Evolutionary conservation across 2,888 invertebrate species (phyloP).

Genomic region (Scaptomyza cyrtandrae): DNA sequence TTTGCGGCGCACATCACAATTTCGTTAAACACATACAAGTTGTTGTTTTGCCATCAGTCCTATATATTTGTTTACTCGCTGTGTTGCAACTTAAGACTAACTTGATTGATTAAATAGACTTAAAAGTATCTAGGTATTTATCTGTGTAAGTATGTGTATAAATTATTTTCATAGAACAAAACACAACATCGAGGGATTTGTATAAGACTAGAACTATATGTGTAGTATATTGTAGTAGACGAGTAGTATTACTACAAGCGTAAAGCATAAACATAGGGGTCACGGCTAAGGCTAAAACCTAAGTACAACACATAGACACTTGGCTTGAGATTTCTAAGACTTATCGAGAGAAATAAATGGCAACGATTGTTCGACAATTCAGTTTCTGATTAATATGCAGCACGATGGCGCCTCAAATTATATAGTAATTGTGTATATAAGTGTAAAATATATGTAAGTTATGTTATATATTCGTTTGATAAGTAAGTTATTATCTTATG

Average conservation of each 20-base stretch:
- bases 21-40: constrained; percentile 52
- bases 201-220: constrained; percentile 13
- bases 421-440: constrained; percentile 23
- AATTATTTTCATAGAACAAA: constrained; percentile 55
- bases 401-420: constrained; percentile 58
- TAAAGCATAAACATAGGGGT: constrained; percentile 57
- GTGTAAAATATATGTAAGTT: constrained; percentile 16
- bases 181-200: constrained; percentile 67
- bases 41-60: constrained; percentile 57
- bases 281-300: constrained; percentile 67
- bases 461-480: constrained; percentile 23
- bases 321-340: constrained; percentile 48
- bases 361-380: constrained; percentile 84
- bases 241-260: constrained; percentile 22
- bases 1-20: constrained; percentile 68
- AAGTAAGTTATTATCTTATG: constrained; percentile 36
- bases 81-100: constrained; percentile 57
- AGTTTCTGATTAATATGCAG: constrained; percentile 70
- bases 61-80: constrained; percentile 37
- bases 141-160: constrained; percentile 14
- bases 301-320: constrained; percentile 74
- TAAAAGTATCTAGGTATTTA: constrained; percentile 25
- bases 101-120: constrained; percentile 28
- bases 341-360: constrained; percentile 71
- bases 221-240: constrained; percentile 2